Evolutionary conservation across 2,888 invertebrate genomes (phyloP), one percentile per base, ranked within the genome.

Genomic region (Cantharis rufa): DNA sequence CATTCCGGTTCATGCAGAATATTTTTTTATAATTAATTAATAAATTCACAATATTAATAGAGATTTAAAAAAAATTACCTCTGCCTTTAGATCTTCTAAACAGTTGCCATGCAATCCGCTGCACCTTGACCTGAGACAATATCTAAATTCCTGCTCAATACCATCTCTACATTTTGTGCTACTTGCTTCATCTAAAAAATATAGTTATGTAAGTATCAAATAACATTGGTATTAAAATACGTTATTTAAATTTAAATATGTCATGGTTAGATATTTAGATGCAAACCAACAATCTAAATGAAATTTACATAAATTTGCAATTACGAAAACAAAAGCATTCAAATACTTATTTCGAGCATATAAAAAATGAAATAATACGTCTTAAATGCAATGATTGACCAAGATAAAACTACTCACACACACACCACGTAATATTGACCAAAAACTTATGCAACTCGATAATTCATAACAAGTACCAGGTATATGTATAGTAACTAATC

Each of bases 61-160:
- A 48, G 5, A n/a, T 32, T 15, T 2, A 2, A 63, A 63, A 61
- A 61, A 63, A 79, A 28, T 81, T 81, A 84, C 84, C 82, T 66
- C 64, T 21, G 24, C 18, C 64, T 66, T 82, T 82, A 76, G 79
- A 78, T 76, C 81, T 80, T 24, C 76, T 77, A 66, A 71, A 13
- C 81, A 80, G 74, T 81, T 82, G 16, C 83, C 81, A 76, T 85
- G 85, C 15, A 86, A 80, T 27, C 86, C 87, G 10, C 86, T 86
- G 76, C 84, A 85, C 71, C 86, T 83, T 13, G 87, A 86, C 75
- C 87, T 80, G 10, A 87, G 83, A 75, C 82, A 83, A 76, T 87
- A 87, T 71, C 87, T 82, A 4, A 86, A 86, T 80, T 86, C 84
- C 61, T 86, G 81, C 24, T 84, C 85, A 77, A 86, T 76, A 73